Conservation (phyloP, 1,140 invertebrate species). For the Zaprionus gabonicus region DNA sequence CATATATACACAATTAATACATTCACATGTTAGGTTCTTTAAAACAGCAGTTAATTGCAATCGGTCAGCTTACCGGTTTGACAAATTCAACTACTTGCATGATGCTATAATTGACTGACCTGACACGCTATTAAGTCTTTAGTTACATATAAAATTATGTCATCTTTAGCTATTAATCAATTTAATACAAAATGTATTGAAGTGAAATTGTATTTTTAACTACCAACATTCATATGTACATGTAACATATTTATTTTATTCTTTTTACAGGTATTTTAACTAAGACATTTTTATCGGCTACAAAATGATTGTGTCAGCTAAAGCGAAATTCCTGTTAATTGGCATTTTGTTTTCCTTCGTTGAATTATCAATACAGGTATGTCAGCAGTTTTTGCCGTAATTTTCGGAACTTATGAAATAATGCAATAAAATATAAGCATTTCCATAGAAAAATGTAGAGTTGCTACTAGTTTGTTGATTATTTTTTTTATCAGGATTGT, state of each 20-base stretch:
- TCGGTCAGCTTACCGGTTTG: neutral
- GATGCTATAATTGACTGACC: neutral
- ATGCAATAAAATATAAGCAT: neutral
- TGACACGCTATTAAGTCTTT: neutral
- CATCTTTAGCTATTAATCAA: neutral
- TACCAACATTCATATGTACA: neutral
- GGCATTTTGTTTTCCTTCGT: neutral
- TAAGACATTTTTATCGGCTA: neutral
- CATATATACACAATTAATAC: neutral
- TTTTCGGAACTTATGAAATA: neutral
- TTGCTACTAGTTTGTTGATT: neutral
- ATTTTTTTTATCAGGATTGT: slow-evolving; percentile 85
- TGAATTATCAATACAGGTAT: neutral
- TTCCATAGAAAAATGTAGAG: neutral
- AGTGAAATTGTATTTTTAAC: neutral
- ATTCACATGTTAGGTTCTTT: neutral
- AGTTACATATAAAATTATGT: neutral
- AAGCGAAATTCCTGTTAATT: neutral
- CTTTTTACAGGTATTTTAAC: neutral
- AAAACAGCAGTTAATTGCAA: neutral
- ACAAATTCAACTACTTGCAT: neutral
- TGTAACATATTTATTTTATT: neutral
- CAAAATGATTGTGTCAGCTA: neutral
- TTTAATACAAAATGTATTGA: neutral
- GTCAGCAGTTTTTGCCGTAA: neutral